Evolutionary conservation across 1,140 invertebrate genomes (phyloP).

Genomic region (Atopsyche davidsoni): DNA sequence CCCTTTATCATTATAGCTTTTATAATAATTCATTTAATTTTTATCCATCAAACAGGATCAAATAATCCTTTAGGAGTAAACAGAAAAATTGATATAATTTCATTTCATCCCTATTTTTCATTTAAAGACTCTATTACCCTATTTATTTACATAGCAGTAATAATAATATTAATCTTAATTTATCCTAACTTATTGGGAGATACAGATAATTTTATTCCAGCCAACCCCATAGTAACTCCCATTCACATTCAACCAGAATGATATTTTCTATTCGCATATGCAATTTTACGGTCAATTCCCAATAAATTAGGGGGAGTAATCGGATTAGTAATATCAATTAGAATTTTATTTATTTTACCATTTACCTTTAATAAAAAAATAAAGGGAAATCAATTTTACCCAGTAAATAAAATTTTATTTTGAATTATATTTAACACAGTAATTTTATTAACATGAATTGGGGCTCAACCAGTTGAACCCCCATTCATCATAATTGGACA

Average conservation of each 20-base stretch:
- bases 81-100: slow-evolving; percentile 56
- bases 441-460: slow-evolving; percentile 61
- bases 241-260: slow-evolving; percentile 69
- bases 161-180: slow-evolving; percentile 44
- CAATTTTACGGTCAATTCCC: slow-evolving; percentile 65
- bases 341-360: slow-evolving; percentile 54
- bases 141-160: slow-evolving; percentile 45
- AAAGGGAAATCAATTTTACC: slow-evolving; percentile 49
- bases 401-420: slow-evolving; percentile 54
- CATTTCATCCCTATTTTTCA: slow-evolving; percentile 56
- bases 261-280: slow-evolving; percentile 72
- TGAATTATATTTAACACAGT: slow-evolving; percentile 49
- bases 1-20: slow-evolving; percentile 58
- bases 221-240: slow-evolving; percentile 61
- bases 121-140: slow-evolving; percentile 55
- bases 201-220: slow-evolving; percentile 63
- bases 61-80: slow-evolving; percentile 55
- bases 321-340: slow-evolving; percentile 55
- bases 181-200: slow-evolving; percentile 57
- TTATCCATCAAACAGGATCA: slow-evolving; percentile 55
- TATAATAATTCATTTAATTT: slow-evolving; percentile 56
- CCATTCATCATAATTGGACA: slow-evolving; percentile 56
- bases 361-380: slow-evolving; percentile 50
- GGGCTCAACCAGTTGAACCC: slow-evolving; percentile 54
- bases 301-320: slow-evolving; percentile 69